Evolutionary conservation across 2,113 vertebrate species (phyloP), one percentile per base, ranked within the genome.

Genomic region (Limnothrissa miodon): DNA sequence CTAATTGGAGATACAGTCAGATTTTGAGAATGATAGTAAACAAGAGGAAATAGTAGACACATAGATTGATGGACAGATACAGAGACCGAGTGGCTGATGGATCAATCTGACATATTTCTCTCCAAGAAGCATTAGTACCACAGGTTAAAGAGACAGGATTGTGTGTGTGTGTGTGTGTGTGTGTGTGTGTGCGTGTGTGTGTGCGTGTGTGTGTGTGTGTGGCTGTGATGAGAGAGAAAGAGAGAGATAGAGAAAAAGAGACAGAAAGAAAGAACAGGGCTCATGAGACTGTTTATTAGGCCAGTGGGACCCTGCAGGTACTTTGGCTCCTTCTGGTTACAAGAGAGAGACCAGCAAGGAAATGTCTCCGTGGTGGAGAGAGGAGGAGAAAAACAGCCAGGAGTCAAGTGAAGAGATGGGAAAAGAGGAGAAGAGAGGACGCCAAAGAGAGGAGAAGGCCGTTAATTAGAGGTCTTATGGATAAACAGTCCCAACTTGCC

Each of bases 11-110:
- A 53, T 10, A 25, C n/a, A 62, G 7, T 25, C 5, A 62, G 5
- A 62, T 29, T 29, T 13, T 10, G 3, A 74, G 87, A 90, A 81
- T 81, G 82, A 78, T 82, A 46, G 81, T 70, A 33, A 39, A 83
- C 81, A 86, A 25, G 59, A 62, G n/a, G 17, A 17, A 53, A 53
- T 19, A 17, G 15, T 4, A 19, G 17, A 53, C 3, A 53, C n/a
- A n/a, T n/a, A n/a, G n/a, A n/a, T n/a, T n/a, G 17, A 13, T 15
- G 15, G 46, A 53, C 1, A 19, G 48, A 53, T 53, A 21, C 17
- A 21, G 21, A 53, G 48, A 53, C 17, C 1, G 17, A 53, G 21
- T 21, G 48, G 21, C 21, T 53, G 15, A 19, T 21, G 48, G 48
- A 53, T 53, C 48, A 53, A 53, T 53, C 21, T 19, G 17, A 53